These are phyloP conservation scores for Hirtodrosophila duncani DNA, from an alignment of 2,888 invertebrate genomes.

Conservation along the genomic window DNA sequence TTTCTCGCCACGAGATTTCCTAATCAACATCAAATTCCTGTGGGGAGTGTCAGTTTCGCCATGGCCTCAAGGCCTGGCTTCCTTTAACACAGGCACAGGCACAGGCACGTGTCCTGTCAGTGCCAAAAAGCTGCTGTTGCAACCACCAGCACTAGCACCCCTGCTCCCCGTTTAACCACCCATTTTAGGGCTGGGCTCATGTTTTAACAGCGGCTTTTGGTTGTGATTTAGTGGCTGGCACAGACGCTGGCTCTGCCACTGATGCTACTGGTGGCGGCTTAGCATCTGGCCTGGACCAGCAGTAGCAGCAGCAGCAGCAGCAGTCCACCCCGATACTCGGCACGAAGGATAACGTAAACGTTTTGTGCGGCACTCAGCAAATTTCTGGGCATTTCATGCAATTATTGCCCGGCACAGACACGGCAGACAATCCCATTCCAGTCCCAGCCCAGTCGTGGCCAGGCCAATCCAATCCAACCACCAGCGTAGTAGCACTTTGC, in stretches of 20 bases:
- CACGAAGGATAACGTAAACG: slow-evolving; percentile 19
- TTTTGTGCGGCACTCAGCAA: slow-evolving; percentile 60
- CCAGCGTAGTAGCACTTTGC: slow-evolving; percentile 51
- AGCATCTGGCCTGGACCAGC: slow-evolving; percentile 54
- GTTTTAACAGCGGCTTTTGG: slow-evolving; percentile 73
- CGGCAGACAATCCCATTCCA: background rate
- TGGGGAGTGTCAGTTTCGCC: slow-evolving; percentile 30
- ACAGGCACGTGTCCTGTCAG: slow-evolving; percentile 25
- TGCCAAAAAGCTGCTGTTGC: slow-evolving; percentile 28
- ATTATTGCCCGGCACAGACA: slow-evolving; percentile 48
- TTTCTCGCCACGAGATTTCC: too few relatives aligned
- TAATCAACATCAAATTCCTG: too few relatives aligned
- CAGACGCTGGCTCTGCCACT: slow-evolving; percentile 27
- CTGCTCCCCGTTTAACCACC: slow-evolving; percentile 33
- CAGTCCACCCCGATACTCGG: background rate
- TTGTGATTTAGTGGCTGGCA: slow-evolving; percentile 71
- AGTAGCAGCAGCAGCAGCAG: slow-evolving; percentile 13
- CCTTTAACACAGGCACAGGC: too few relatives aligned
- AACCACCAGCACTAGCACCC: slow-evolving; percentile 29
- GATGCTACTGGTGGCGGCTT: slow-evolving; percentile 41
- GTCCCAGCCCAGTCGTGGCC: slow-evolving; percentile 11
- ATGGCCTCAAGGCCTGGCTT: slow-evolving; percentile 12
- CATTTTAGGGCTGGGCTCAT: slow-evolving; percentile 52
- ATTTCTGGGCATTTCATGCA: slow-evolving; percentile 62
- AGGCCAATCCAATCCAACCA: slow-evolving; percentile 27